Percentiles rank a stretch among this genome's conserved stretches.
phyloP scores from a whole-genome alignment of 2,888 invertebrate genomes.

The Allolobophora icterica region DNA sequence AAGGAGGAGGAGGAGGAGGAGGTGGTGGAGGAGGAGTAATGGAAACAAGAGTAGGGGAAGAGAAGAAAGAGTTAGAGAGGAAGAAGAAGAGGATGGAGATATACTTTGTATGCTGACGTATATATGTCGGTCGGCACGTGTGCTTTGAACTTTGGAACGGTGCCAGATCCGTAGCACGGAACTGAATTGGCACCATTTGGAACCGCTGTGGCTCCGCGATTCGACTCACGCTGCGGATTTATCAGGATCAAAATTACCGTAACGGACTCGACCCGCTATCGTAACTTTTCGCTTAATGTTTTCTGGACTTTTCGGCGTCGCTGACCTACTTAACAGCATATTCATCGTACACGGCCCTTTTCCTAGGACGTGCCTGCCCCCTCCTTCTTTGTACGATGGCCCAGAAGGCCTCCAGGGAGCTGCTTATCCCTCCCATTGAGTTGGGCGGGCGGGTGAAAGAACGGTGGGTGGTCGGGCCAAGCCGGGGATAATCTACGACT shows the following conservation, averaged over 20 bases:
- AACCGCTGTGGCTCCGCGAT: neutral
- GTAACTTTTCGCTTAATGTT: neutral
- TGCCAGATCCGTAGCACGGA: neutral
- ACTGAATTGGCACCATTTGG: neutral
- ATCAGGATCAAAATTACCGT: neutral
- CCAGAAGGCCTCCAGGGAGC: slow-evolving; percentile 8
- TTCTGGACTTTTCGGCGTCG: neutral
- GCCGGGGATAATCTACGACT: neutral
- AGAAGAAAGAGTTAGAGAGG: neutral
- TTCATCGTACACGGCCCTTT: neutral
- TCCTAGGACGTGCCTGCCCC: neutral
- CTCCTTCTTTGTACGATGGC: neutral
- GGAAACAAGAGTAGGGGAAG: neutral
- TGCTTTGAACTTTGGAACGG: neutral
- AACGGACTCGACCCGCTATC: neutral
- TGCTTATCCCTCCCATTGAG: neutral
- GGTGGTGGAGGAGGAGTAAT: neutral
- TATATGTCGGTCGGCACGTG: neutral
- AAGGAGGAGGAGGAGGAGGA: no score
- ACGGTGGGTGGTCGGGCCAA: neutral
- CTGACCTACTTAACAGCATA: neutral
- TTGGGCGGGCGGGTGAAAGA: neutral
- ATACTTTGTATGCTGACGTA: neutral
- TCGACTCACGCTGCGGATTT: neutral
- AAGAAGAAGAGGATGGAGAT: neutral